phyloP scores from a whole-genome alignment of 2,797 vertebrate genomes.

The Sylvilagus floridanus region DNA sequence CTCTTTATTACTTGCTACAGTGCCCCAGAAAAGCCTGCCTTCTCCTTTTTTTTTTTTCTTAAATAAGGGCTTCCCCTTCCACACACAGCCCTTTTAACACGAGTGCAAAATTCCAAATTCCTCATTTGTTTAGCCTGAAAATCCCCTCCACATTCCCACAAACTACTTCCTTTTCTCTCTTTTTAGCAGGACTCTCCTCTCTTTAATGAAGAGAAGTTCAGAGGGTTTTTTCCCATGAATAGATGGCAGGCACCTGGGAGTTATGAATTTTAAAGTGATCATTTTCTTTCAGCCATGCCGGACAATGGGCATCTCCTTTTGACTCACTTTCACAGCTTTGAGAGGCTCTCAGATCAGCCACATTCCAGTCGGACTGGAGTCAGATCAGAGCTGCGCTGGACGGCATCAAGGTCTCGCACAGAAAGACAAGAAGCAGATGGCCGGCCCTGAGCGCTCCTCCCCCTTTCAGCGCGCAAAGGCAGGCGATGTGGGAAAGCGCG shows the following conservation, averaged over 20 bases:
- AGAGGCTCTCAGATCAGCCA: conserved; percentile 93
- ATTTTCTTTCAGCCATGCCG: conserved; percentile 90
- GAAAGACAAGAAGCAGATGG: conserved; percentile 99
- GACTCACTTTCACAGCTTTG: conserved; percentile 93
- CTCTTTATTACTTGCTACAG: conserved; percentile 79
- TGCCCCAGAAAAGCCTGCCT: conserved; percentile 80
- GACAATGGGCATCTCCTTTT: conserved; percentile 93
- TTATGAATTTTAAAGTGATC: conserved; percentile 94
- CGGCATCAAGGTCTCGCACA: conserved; percentile 93
- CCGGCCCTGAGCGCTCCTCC: conserved; percentile 94
- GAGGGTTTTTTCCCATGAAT: conserved; percentile 92
- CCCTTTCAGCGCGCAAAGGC: conserved; percentile 94
- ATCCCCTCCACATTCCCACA: conserved; percentile 93
- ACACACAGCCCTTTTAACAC: conserved; percentile 86
- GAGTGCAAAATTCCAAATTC: conserved; percentile 90
- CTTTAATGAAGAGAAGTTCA: conserved; percentile 93
- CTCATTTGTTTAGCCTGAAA: conserved; percentile 92
- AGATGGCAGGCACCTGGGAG: conserved; percentile 90
- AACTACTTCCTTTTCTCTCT: conserved; percentile 92
- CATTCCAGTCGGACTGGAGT: conserved; percentile 96
- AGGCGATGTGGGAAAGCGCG: conserved; percentile 92
- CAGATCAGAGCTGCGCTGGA: conserved; percentile 95
- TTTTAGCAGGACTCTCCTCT: conserved; percentile 89
- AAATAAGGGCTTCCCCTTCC: conserved; percentile 87
- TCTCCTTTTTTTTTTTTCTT: conserved; percentile 80